phyloP scores from a whole-genome alignment of 2,888 invertebrate species.

The Gymnoscelis rufifasciata region DNA sequence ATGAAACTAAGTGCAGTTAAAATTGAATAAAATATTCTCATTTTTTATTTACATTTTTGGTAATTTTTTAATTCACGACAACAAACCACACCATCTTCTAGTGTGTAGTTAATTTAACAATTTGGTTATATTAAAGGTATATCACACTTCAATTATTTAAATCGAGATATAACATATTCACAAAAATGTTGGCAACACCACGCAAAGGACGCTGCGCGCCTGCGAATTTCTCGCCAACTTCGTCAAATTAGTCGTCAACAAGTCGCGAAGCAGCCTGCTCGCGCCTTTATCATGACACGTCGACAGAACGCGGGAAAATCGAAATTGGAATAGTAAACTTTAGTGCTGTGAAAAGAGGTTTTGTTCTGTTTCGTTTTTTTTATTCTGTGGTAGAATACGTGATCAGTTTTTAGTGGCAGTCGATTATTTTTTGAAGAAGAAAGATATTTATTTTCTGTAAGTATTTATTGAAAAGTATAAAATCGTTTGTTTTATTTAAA shows the following conservation, averaged over 20 bases:
- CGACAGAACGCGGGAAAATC: constrained; percentile 35
- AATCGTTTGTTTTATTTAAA: no score
- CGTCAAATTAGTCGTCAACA: constrained; percentile 36
- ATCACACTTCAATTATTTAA: no score
- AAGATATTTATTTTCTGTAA: constrained; percentile 8
- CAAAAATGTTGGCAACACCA: constrained; percentile 7
- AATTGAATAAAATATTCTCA: no score
- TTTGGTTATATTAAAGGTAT: no score
- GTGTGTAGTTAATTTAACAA: no score
- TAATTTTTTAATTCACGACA: no score
- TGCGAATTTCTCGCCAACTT: constrained; percentile 32
- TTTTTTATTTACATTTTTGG: no score
- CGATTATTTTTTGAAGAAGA: not conserved
- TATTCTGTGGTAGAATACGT: constrained; percentile 6
- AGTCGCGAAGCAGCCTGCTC: constrained; percentile 39
- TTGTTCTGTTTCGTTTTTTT: constrained; percentile 13
- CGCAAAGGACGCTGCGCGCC: constrained; percentile 37
- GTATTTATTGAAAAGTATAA: not conserved
- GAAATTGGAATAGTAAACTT: constrained; percentile 35
- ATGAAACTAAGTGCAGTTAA: no score
- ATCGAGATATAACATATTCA: constrained; percentile 2
- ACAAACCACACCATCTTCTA: no score
- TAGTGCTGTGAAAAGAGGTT: constrained; percentile 22
- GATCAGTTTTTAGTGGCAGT: constrained; percentile 3
- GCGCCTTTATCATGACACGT: constrained; percentile 33